Evolutionary conservation across 2,797 vertebrate genomes (phyloP).

Genomic region (Enteromius viviparus): DNA sequence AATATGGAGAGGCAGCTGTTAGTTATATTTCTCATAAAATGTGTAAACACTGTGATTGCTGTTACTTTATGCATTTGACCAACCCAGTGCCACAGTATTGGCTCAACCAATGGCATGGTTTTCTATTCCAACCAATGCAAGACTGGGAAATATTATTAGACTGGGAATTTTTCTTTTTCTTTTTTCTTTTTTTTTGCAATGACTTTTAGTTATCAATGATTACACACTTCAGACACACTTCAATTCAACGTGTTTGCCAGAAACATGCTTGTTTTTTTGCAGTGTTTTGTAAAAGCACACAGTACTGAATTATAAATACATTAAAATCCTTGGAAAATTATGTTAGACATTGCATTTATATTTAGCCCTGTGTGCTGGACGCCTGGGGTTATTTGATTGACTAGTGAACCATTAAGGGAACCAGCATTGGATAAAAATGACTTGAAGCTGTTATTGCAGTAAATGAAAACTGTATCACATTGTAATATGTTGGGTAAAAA

Average conservation of each 20-base stretch:
- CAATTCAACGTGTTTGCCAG: background rate
- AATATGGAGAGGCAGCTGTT: background rate
- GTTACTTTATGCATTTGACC: background rate
- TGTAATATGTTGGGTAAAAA: background rate
- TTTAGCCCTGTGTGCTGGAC: background rate
- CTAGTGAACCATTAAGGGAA: slow-evolving; percentile 13
- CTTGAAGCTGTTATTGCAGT: background rate
- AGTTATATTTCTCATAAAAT: background rate
- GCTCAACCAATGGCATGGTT: background rate
- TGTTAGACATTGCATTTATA: slow-evolving; percentile 12
- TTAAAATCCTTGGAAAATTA: background rate
- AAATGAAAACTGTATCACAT: background rate
- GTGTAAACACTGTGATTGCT: background rate
- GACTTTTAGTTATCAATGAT: background rate
- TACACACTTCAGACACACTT: background rate
- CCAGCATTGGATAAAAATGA: background rate
- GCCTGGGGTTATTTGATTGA: slow-evolving; percentile 24
- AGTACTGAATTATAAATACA: background rate
- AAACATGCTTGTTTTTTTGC: background rate
- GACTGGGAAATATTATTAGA: background rate
- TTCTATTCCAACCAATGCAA: background rate
- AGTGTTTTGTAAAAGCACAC: background rate
- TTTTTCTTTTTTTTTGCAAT: background rate
- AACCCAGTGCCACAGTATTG: background rate
- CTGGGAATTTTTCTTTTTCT: too few relatives aligned